Conservation (phyloP, 64 coral and sea anemone species). For the Astreopora myriophthalma region DNA sequence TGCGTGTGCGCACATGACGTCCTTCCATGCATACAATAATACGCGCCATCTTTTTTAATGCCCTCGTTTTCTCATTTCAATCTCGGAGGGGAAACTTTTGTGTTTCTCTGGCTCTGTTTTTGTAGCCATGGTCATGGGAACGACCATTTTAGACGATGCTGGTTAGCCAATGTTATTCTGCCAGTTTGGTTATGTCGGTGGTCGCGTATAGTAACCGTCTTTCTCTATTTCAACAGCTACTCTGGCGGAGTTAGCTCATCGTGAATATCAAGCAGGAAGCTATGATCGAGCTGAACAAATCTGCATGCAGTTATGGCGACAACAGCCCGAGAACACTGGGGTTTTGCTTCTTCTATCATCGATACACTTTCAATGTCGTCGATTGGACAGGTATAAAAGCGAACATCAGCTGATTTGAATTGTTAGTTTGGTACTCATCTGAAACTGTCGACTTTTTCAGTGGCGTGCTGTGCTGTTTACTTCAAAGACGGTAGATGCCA, state of each 20-base stretch:
- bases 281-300: constrained; percentile 99
- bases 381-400: constrained; percentile 86
- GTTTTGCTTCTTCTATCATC: constrained; percentile 95
- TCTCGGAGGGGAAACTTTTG: constrained; percentile 74
- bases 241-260: constrained; percentile 98
- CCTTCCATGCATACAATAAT: constrained; percentile 92
- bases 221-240: constrained; percentile 86
- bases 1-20: constrained; percentile 99
- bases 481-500: neutral
- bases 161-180: constrained; percentile 51
- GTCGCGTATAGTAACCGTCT: neutral
- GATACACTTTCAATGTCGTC: constrained; percentile 98
- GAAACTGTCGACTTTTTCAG: constrained; percentile 55
- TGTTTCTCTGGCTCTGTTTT: constrained; percentile 62
- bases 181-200: neutral
- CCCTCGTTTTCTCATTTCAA: constrained; percentile 77
- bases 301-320: constrained; percentile 99
- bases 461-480: neutral
- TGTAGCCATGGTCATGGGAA: constrained; percentile 96
- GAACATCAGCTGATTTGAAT: neutral
- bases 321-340: constrained; percentile 96
- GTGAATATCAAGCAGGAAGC: constrained; percentile 98
- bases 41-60: constrained; percentile 96
- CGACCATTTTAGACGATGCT: constrained; percentile 86
- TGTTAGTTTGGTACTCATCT: too few species aligned